Conservation (phyloP, 2,888 invertebrate genomes). For the Agonopterix subpropinquella region DNA sequence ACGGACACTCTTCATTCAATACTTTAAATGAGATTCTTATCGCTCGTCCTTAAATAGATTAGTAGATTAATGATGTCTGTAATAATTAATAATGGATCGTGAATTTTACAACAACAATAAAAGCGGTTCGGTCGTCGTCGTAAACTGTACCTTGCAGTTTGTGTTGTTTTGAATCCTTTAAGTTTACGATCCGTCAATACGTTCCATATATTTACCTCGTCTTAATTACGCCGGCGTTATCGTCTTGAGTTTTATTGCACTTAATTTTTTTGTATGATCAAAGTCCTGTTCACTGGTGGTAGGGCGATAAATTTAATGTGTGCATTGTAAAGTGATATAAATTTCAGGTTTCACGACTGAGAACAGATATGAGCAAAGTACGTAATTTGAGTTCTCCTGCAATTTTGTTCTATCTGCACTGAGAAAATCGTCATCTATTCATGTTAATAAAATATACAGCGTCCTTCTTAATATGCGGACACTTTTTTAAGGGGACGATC, state of each 20-base stretch:
- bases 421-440: too few species aligned
- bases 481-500: too few species aligned
- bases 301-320: constrained; percentile 27
- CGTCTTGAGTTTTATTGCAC: constrained; percentile 54
- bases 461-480: too few species aligned
- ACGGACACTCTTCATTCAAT: constrained; percentile 75
- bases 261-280: constrained; percentile 52
- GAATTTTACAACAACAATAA: constrained; percentile 75
- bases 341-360: constrained; percentile 16
- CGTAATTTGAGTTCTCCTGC: too few species aligned
- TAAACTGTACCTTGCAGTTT: constrained; percentile 69
- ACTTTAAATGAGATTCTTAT: constrained; percentile 77
- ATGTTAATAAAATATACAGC: background rate
- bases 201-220: constrained; percentile 66
- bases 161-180: constrained; percentile 65
- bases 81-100: constrained; percentile 76
- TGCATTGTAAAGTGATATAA: constrained; percentile 28
- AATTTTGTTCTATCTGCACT: too few species aligned
- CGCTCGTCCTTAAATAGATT: constrained; percentile 74
- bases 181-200: constrained; percentile 70
- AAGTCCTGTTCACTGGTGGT: constrained; percentile 33
- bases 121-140: constrained; percentile 63
- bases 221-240: constrained; percentile 65
- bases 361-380: too few species aligned
- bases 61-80: constrained; percentile 76